These are phyloP conservation scores for Pleuronectes platessa DNA, from an alignment of 2,113 vertebrate genomes.

Conservation along the genomic window DNA sequence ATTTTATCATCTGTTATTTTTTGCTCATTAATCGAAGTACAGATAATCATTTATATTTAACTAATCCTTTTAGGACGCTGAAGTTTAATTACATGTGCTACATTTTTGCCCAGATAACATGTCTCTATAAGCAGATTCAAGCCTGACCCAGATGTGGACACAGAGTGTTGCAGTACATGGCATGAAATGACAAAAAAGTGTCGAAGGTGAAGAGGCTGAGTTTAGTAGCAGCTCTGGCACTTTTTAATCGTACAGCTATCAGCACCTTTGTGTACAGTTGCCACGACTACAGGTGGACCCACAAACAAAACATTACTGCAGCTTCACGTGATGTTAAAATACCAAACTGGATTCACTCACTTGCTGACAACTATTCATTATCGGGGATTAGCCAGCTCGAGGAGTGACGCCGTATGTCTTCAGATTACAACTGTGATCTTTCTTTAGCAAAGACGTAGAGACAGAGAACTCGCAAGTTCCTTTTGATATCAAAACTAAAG, in stretches of 20 bases:
- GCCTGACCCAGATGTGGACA: neutral
- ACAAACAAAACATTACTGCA: no score
- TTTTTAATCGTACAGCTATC: no score
- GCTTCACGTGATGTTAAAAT: no score
- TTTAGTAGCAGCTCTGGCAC: no score
- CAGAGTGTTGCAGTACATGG: neutral
- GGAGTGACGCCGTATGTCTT: no score
- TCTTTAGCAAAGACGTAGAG: neutral
- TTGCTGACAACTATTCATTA: no score
- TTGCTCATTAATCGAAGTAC: neutral
- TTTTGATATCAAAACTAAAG: neutral
- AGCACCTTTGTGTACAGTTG: no score
- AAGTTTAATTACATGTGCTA: neutral
- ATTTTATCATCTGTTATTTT: neutral
- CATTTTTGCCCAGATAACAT: neutral
- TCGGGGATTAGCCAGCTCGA: no score
- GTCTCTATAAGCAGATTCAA: neutral
- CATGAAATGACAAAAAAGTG: neutral
- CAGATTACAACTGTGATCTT: no score
- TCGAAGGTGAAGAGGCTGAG: no score
- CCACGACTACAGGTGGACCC: no score
- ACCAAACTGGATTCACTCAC: no score
- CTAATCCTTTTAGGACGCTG: neutral
- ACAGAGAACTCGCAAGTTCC: neutral
- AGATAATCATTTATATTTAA: slow-evolving; percentile 1